Evolutionary conservation across 2,888 invertebrate species (phyloP), one percentile per base, ranked within the genome.

Genomic region (Antitype chi): DNA sequence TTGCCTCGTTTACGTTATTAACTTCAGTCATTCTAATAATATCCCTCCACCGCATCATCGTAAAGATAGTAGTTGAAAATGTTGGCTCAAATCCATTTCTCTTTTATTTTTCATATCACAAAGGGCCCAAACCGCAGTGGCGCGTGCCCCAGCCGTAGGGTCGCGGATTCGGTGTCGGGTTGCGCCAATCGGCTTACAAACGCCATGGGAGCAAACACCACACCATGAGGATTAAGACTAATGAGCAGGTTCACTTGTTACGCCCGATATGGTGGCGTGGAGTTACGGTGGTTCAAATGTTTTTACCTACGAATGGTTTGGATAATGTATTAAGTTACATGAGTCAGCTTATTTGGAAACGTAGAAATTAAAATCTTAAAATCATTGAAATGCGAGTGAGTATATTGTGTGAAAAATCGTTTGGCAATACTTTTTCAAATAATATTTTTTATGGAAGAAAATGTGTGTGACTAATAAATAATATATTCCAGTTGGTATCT

Each of bases 181-280:
- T 95, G 87, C 94, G 90, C 86, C 95, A 95, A 95, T 95, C 95
- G 92, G 95, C 95, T 96, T 95, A 95, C 94, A 90, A 90, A 93
- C 93, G 89, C 94, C 92, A 92, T 92, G 94, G 93, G 94, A 93
- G 91, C 90, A 91, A 91, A 91, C 92, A 91, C 92, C 90, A 91
- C 89, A 87, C 91, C 89, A 78, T 77, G 85, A 82, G 93, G 94
- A 94, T 95, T 93, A 92, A 75, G 80, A 60, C 91, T 95, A 95
- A 95, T 94, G 95, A 95, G 92, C 93, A 91, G 88, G 90, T 90
- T 89, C 88, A 87, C 84, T 80, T 85, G 88, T 87, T 86, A 85
- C 76, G 85, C 70, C 78, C 76, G 84, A 82, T 82, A 86, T 86
- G 81, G 76, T 52, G 72, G 70, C 52, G 17, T 71, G 68, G 63